phyloP scores from a whole-genome alignment of 2,797 vertebrate genomes.

The Sebastolobus alascanus region DNA sequence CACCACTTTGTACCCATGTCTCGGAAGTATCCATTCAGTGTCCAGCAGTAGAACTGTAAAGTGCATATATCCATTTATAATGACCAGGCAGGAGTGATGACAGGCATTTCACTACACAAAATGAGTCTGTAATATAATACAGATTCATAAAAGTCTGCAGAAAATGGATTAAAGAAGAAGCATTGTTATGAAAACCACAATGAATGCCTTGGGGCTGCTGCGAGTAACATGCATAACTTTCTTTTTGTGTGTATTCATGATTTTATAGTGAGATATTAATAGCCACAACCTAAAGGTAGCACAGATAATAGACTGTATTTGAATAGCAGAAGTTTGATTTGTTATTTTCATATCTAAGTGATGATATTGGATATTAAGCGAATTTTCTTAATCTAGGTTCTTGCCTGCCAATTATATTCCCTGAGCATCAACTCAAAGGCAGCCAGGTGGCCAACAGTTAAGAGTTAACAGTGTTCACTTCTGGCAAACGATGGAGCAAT shows the following conservation, averaged over 20 bases:
- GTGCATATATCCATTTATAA: neutral
- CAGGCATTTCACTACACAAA: neutral
- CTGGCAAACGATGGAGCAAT: slow-evolving; percentile 7
- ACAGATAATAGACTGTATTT: neutral
- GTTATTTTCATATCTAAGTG: neutral
- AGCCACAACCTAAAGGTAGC: neutral
- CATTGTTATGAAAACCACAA: neutral
- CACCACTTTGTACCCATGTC: neutral
- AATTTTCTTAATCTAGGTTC: neutral
- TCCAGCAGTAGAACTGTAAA: neutral
- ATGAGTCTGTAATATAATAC: neutral
- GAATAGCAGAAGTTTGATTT: neutral
- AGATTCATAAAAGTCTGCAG: neutral
- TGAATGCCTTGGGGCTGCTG: neutral
- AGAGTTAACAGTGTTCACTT: slow-evolving; percentile 2
- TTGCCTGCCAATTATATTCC: neutral
- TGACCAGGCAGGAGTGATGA: neutral
- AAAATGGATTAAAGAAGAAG: slow-evolving; percentile 3
- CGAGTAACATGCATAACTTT: neutral
- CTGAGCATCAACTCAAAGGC: neutral
- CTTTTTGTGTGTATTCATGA: neutral
- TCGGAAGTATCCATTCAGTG: neutral
- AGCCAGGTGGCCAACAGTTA: neutral
- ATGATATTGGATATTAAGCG: neutral
- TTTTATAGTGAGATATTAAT: neutral